Percentiles rank a stretch among this genome's conserved stretches.
Conservation (phyloP, 2,113 vertebrate genomes). For the Stigmatopora nigra region DNA sequence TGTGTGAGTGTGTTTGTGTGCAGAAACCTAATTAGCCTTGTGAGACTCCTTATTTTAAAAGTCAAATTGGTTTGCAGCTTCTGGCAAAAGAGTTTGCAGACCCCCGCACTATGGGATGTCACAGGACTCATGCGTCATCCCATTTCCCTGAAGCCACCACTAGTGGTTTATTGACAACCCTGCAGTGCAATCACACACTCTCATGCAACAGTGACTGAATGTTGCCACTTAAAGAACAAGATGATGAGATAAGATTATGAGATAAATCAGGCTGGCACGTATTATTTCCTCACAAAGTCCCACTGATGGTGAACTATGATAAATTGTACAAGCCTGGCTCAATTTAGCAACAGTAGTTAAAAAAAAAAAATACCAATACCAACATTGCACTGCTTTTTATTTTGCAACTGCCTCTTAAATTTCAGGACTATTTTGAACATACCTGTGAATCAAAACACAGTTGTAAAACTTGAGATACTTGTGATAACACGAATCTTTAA, state of each 20-base stretch:
- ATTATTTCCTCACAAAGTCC: neutral
- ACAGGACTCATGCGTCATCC: neutral
- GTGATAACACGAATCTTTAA: no score
- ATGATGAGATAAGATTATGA: neutral
- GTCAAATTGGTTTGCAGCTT: neutral
- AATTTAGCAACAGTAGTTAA: neutral
- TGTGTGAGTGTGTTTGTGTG: neutral
- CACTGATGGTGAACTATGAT: neutral
- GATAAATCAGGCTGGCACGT: neutral
- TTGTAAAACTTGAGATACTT: no score
- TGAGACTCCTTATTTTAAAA: neutral
- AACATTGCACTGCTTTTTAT: no score
- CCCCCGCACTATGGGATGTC: neutral
- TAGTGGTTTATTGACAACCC: slow-evolving; percentile 1
- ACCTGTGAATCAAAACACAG: no score
- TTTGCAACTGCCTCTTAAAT: no score
- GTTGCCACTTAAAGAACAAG: slow-evolving; percentile 5
- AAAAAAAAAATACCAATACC: neutral
- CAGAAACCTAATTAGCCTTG: neutral
- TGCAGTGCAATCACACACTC: neutral
- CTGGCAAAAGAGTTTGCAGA: neutral
- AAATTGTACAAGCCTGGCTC: neutral
- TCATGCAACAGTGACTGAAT: neutral
- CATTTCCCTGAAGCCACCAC: slow-evolving; percentile 3
- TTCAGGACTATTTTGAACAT: no score